Base-by-base conservation (phyloP, 1,140 invertebrate genomes). In the Bombus sylvicola region DNA sequence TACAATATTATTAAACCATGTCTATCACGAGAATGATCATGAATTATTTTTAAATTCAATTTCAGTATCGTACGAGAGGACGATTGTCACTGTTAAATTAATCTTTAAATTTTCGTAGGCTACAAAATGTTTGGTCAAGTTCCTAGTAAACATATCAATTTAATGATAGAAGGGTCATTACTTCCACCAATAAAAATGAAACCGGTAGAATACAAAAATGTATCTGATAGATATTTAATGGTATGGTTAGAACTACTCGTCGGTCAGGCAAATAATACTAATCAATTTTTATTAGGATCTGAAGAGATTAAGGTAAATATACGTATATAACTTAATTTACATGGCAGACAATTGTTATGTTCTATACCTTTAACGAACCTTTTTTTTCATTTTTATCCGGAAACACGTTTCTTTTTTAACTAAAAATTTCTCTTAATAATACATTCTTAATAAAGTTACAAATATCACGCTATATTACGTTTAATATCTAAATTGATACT, bases 131-230 rank as follows among this genome's bases (percentile, higher is more conserved):
- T 87, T 3, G 93, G 95, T 53, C 41, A 85, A 5, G 91, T 94
- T 9, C 86, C 64, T 9, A 89, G 89, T 62, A 91, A 94, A 34
- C 92, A 94, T 80, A 88, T 96, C 39, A 89, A 86, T 31, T 78
- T 96, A 12, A 93, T 91, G 4, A 62, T 96, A 10, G 94, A 95
- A 88, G 96, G 96, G 39, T 94, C 96, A 1, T 91, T 96, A 64
- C 62, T 96, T 13, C 96, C 96, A 0, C 59, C 87, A 71, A 92
- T 92, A 83, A 81, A 91, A 83, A 92, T 91, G 83, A 81, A 91
- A 83, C 25, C 28, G 12, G 62, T 78, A 18, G 13, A 81, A 1
- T 94, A 96, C 83, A 91, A 91, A 10, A 96, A 96, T 92, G 64
- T 95, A 22, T 95, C 96, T 0, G 87, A 87, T 12, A 91, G 93